Evolutionary conservation across 2,797 vertebrate genomes (phyloP), one percentile per base, ranked within the genome.

Genomic region (Falco biarmicus): DNA sequence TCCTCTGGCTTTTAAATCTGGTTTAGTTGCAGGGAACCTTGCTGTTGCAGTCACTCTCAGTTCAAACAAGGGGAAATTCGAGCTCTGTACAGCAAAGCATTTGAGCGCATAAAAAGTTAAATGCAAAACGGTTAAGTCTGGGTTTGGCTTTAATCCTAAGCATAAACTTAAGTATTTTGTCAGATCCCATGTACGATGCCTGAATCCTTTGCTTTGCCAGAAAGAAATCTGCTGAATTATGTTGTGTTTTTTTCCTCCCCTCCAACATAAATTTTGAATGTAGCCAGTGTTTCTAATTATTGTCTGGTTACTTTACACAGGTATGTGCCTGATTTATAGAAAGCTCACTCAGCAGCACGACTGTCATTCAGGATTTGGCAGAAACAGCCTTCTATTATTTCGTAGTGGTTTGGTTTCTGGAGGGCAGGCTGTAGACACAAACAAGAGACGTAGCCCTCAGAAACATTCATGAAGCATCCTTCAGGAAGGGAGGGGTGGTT

Each of bases 381-480:
- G 95, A 93, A 96, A 95, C 93, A 94, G 64, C 57, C 48, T 68
- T 89, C 95, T 89, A 89, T 88, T 91, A 88, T 89, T 96, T 96
- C 93, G 31, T 70, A 53, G 43, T 34, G 82, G 54, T 91, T 96
- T 90, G 85, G 47, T 94, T 97, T 97, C 95, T 93, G 48, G 89
- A 76, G 89, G 88, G 91, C 95, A 94, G 84, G 75, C 90, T 95
- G 76, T 86, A 95, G 96, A 95, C 94, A 91, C 66, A 97, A 97
- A 95, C 91, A 79, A 94, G 90, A 94, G 94, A 69, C 13, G 29
- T 96, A 90, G 71, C 90, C 84, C 94, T 97, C 96, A 84, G 92
- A 94, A 97, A 95, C 82, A 95, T 97, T 97, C 96, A 93, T 3
- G 93, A 96, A 96, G 90, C 86, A 75, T 94, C 96, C 73, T 95